A percentile compares a stretch with the other conserved stretches of the same genome.
Evolutionary conservation across 2,888 invertebrate species (phyloP).

Genomic region (Colletes collaris): DNA sequence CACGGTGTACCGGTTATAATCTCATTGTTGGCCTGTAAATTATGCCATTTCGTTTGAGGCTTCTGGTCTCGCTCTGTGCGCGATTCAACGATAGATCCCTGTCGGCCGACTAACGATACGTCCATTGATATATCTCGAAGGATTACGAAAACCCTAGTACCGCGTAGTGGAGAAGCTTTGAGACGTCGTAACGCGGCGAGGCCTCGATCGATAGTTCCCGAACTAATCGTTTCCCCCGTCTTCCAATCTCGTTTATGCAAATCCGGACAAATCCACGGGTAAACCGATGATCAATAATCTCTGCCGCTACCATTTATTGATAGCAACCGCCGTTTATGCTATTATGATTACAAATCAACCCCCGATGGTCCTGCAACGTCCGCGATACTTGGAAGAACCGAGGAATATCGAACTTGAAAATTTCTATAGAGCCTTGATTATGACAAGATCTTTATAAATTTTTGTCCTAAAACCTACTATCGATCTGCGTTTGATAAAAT

Average conservation of each 20-base stretch:
- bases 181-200: background rate
- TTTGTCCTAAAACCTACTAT: too few relatives aligned
- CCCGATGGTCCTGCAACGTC: background rate
- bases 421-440: too few relatives aligned
- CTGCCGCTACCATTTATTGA: background rate
- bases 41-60: slow-evolving; percentile 45
- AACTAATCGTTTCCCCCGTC: background rate
- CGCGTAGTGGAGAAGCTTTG: background rate
- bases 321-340: background rate
- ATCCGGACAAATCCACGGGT: background rate
- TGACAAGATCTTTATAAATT: too few relatives aligned
- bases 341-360: too few relatives aligned
- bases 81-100: slow-evolving; percentile 35
- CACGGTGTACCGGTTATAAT: slow-evolving; percentile 56
- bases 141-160: slow-evolving; percentile 1
- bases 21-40: slow-evolving; percentile 62
- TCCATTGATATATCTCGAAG: slow-evolving; percentile 1
- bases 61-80: slow-evolving; percentile 17
- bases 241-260: background rate
- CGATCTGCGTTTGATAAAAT: too few relatives aligned
- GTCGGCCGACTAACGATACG: background rate
- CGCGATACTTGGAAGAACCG: background rate
- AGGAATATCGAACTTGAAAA: too few relatives aligned
- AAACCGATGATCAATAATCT: background rate
- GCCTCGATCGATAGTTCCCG: background rate